A percentile compares a stretch with the other conserved stretches of the same genome.
Conservation (phyloP, 1,140 invertebrate species). For the Oncopeltus fasciatus region DNA sequence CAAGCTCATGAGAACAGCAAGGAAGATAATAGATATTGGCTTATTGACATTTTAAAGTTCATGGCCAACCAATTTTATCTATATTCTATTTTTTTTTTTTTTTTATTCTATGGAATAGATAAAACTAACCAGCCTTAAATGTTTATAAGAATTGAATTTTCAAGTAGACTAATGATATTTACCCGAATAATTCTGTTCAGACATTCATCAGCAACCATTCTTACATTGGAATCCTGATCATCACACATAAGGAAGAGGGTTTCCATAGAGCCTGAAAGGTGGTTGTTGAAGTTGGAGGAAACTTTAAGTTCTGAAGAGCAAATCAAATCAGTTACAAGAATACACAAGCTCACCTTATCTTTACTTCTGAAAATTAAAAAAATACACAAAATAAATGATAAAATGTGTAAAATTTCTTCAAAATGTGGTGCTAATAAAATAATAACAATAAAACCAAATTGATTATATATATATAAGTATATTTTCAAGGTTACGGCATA, state of each 20-base stretch:
- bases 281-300: slow-evolving; percentile 45
- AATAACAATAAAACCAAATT: too few relatives aligned
- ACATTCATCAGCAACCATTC: slow-evolving; percentile 65
- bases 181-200: slow-evolving; percentile 60
- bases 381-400: not conserved
- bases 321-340: slow-evolving; percentile 50
- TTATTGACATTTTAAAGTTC: too few relatives aligned
- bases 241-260: slow-evolving; percentile 54
- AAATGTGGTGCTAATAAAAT: too few relatives aligned
- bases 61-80: too few relatives aligned
- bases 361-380: slow-evolving; percentile 38
- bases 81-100: too few relatives aligned
- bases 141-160: not conserved
- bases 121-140: too few relatives aligned
- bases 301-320: slow-evolving; percentile 37
- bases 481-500: too few relatives aligned
- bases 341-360: slow-evolving; percentile 53
- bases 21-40: too few relatives aligned
- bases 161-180: not conserved
- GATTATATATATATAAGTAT: too few relatives aligned
- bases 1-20: too few relatives aligned
- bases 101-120: too few relatives aligned
- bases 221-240: slow-evolving; percentile 59
- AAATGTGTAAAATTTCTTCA: too few relatives aligned
- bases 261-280: slow-evolving; percentile 54